Conservation (phyloP, 2,797 vertebrate species). For the Alauda arvensis region DNA sequence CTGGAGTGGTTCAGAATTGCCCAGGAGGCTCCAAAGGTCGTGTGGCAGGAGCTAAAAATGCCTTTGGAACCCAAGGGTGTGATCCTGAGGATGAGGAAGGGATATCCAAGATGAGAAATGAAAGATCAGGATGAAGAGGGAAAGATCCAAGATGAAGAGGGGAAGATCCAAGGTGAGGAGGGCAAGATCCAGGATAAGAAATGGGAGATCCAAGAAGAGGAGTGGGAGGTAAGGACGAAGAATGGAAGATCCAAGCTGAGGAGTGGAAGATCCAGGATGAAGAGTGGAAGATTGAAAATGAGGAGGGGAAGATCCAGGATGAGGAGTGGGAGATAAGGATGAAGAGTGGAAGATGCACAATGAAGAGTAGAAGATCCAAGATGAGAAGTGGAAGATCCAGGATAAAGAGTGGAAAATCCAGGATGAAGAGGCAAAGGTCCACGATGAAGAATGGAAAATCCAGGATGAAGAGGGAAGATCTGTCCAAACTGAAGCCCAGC, state of each 20-base stretch:
- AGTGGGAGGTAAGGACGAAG: too few relatives aligned
- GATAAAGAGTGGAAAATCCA: rapidly evolving
- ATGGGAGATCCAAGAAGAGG: rapidly evolving
- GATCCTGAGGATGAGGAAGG: rapidly evolving
- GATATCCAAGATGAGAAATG: rapidly evolving
- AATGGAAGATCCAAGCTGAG: rapidly evolving
- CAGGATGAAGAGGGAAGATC: rapidly evolving
- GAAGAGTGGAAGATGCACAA: neutral
- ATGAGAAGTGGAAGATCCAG: rapidly evolving
- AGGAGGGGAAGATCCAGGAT: too few relatives aligned
- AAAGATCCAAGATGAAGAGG: rapidly evolving
- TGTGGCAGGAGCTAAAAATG: neutral
- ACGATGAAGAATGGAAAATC: rapidly evolving
- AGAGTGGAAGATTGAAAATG: rapidly evolving
- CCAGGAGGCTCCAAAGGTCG: neutral
- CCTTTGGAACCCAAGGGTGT: neutral
- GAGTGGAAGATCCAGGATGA: rapidly evolving
- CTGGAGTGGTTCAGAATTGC: neutral
- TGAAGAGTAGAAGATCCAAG: neutral
- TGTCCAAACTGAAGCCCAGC: rapidly evolving
- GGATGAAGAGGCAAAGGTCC: rapidly evolving
- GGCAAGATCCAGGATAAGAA: rapidly evolving
- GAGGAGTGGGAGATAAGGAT: neutral
- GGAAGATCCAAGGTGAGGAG: rapidly evolving
- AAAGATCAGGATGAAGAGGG: rapidly evolving